Percentiles rank a stretch among this genome's conserved stretches.
Evolutionary conservation across 2,113 vertebrate genomes (phyloP).

Genomic region (Forbesichthys agassizii): DNA sequence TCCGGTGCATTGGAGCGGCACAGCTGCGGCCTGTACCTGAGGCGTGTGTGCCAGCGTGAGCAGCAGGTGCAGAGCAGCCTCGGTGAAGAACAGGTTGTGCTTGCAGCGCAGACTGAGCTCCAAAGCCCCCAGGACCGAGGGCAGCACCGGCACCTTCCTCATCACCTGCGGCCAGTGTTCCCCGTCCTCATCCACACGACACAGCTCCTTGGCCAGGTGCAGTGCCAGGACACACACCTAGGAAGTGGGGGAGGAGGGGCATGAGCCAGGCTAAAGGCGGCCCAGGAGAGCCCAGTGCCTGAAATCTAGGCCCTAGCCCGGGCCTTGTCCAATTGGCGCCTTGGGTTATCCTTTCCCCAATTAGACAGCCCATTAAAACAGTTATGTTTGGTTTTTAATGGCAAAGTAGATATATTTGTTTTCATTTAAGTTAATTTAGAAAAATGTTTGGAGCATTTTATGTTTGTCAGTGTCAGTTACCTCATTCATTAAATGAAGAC

Average conservation of each 20-base stretch:
- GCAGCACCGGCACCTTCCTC: conserved; percentile 87
- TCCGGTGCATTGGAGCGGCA: background rate
- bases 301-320: no score
- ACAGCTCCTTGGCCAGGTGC: conserved; percentile 94
- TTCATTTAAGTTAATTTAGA: no score
- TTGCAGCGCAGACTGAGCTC: conserved; percentile 92
- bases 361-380: no score
- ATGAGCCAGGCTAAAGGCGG: background rate
- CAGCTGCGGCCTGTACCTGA: conserved; percentile 76
- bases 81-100: conserved; percentile 94
- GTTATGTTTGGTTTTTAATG: no score
- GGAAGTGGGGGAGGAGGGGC: fast-evolving
- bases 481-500: no score
- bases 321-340: no score
- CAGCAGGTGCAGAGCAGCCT: conserved; percentile 90
- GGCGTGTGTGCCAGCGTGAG: conserved; percentile 91
- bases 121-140: conserved; percentile 85
- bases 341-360: no score
- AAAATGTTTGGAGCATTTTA: no score
- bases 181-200: conserved; percentile 88
- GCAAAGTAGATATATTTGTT: no score
- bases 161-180: conserved; percentile 91
- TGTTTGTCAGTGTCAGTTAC: no score
- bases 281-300: no score
- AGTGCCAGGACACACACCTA: conserved; percentile 95